Conservation (phyloP, 1,140 invertebrate genomes). For the Magallana angulata region DNA sequence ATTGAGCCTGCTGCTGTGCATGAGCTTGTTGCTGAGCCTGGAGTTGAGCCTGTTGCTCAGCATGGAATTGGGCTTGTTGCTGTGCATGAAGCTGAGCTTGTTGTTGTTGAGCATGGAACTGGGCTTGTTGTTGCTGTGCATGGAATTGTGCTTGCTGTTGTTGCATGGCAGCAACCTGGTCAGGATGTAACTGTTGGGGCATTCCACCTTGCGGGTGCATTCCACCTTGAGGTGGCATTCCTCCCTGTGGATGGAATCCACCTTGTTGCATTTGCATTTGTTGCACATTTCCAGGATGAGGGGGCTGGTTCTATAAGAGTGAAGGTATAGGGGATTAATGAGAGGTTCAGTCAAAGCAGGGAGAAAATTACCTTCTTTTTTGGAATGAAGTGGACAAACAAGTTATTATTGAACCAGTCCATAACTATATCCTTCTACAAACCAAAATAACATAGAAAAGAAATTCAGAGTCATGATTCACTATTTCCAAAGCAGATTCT, state of each 20-base stretch:
- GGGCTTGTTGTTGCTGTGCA: constrained; percentile 60
- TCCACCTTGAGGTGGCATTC: constrained; percentile 37
- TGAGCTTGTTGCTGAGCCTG: constrained; percentile 46
- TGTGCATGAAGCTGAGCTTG: constrained; percentile 51
- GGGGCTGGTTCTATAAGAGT: constrained; percentile 48
- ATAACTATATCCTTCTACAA: not conserved
- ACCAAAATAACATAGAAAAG: too few species aligned
- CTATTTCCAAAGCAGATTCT: too few species aligned
- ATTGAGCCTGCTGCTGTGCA: constrained; percentile 36
- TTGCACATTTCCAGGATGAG: constrained; percentile 54
- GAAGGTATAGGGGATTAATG: not conserved
- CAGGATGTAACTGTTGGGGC: constrained; percentile 32
- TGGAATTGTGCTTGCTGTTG: constrained; percentile 51
- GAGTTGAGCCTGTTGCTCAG: constrained; percentile 13
- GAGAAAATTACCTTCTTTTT: not conserved
- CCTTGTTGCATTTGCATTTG: constrained; percentile 59
- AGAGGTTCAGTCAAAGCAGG: not conserved
- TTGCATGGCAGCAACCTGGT: constrained; percentile 42
- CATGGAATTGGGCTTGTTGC: constrained; percentile 44
- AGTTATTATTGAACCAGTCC: not conserved
- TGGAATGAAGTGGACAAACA: not conserved
- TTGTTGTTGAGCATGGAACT: constrained; percentile 43
- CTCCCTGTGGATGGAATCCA: constrained; percentile 13
- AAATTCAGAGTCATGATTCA: too few species aligned
- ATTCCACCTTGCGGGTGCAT: constrained; percentile 51